These are phyloP conservation scores for Helobdella robusta DNA, from an alignment of 2,888 invertebrate species.

Conservation along the genomic window DNA sequence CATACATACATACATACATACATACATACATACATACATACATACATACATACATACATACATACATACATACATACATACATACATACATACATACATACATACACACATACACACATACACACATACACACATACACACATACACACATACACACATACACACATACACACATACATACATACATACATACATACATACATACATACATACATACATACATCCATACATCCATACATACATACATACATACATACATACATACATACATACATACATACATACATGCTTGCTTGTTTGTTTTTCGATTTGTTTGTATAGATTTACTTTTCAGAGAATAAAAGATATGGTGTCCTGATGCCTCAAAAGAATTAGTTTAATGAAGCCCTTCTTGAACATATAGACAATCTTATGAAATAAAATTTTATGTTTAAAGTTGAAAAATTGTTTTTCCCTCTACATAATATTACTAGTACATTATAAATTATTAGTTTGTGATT, in stretches of 20 bases:
- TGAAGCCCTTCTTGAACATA: too few relatives aligned
- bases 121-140: slow-evolving; percentile 5
- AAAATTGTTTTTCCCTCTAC: too few relatives aligned
- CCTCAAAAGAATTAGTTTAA: too few relatives aligned
- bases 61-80: slow-evolving; percentile 2
- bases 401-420: too few relatives aligned
- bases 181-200: not conserved
- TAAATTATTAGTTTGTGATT: too few relatives aligned
- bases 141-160: slow-evolving; percentile 2
- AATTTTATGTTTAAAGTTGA: too few relatives aligned
- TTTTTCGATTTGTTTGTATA: too few relatives aligned
- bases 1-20: slow-evolving; percentile 2
- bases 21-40: slow-evolving; percentile 2
- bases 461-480: too few relatives aligned
- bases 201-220: slow-evolving; percentile 4
- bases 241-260: slow-evolving; percentile 2
- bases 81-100: slow-evolving; percentile 2
- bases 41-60: slow-evolving; percentile 2
- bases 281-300: not conserved
- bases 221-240: not conserved
- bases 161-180: not conserved
- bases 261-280: slow-evolving; percentile 1
- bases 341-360: too few relatives aligned
- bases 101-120: slow-evolving; percentile 3
- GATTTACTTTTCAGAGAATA: too few relatives aligned